Conservation (phyloP, 2,888 invertebrate species). For the Andrena dorsata region DNA sequence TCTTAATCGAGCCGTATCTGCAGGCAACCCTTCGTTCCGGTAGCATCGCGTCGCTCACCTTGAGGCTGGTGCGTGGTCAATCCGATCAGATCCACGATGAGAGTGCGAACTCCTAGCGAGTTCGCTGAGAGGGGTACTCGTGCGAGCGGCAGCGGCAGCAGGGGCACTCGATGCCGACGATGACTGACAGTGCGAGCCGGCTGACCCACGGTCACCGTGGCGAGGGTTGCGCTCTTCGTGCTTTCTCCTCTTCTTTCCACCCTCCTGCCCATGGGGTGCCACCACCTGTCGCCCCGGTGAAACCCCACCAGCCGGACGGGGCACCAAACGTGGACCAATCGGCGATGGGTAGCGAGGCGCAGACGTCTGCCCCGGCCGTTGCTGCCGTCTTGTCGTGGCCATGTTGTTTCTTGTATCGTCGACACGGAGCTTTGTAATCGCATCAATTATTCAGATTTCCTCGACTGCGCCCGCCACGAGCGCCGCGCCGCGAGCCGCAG, state of each 20-base stretch:
- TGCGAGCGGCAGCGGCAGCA: slow-evolving; percentile 5
- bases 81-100: slow-evolving; percentile 30
- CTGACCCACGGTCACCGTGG: slow-evolving; percentile 1
- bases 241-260: slow-evolving; percentile 7
- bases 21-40: not conserved
- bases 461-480: slow-evolving; percentile 17
- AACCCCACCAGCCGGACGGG: slow-evolving; percentile 48
- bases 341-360: slow-evolving; percentile 69
- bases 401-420: slow-evolving; percentile 67
- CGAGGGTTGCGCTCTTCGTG: slow-evolving; percentile 6
- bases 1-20: not conserved
- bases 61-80: slow-evolving; percentile 36
- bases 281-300: slow-evolving; percentile 26
- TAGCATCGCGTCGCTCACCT: slow-evolving; percentile 32
- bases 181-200: slow-evolving; percentile 28
- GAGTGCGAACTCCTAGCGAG: slow-evolving; percentile 31
- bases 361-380: slow-evolving; percentile 54
- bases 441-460: slow-evolving; percentile 73
- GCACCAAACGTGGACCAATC: slow-evolving; percentile 82
- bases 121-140: slow-evolving; percentile 7
- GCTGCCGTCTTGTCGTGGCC: slow-evolving; percentile 59
- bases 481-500: too few relatives aligned
- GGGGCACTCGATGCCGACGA: slow-evolving; percentile 31
- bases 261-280: slow-evolving; percentile 2
- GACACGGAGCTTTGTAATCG: slow-evolving; percentile 58